Evolutionary conservation across 2,888 invertebrate genomes (phyloP).

Genomic region (Apamea crenata): DNA sequence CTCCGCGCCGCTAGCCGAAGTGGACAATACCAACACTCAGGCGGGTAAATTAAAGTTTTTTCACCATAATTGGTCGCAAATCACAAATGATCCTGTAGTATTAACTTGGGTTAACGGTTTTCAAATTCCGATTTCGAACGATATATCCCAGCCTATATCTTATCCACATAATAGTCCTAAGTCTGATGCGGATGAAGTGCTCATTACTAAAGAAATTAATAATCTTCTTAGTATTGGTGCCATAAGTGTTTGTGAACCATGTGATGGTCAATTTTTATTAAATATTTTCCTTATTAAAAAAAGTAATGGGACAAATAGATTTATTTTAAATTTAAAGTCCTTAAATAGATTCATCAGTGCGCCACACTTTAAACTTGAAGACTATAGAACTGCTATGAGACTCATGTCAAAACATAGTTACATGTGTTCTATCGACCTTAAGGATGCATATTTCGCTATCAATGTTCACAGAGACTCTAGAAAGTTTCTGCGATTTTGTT

Average conservation of each 20-base stretch:
- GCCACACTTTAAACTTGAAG: conserved; percentile 15
- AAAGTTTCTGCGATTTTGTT: background rate
- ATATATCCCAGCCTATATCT: background rate
- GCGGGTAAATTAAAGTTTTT: conserved; percentile 21
- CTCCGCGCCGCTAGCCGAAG: conserved; percentile 12
- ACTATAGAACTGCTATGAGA: conserved; percentile 18
- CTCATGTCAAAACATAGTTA: conserved; percentile 11
- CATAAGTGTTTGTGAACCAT: conserved; percentile 13
- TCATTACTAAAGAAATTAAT: conserved; percentile 15
- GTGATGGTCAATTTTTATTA: conserved; percentile 24
- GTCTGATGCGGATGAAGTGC: conserved; percentile 1
- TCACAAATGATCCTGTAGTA: conserved; percentile 18
- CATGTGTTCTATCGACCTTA: too few relatives aligned
- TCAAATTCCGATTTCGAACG: conserved; percentile 1
- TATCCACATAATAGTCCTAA: conserved; percentile 2
- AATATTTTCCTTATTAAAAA: conserved; percentile 18
- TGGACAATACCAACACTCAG: background rate
- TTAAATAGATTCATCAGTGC: conserved; percentile 9
- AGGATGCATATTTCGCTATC: too few relatives aligned
- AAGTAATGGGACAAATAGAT: background rate
- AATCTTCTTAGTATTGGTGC: conserved; percentile 13
- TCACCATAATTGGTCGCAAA: conserved; percentile 14
- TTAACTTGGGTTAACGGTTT: conserved; percentile 17
- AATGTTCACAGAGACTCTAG: too few relatives aligned
- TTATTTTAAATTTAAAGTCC: conserved; percentile 12